Base-by-base conservation (phyloP, 1,140 invertebrate genomes). In the Adelges cooleyi region DNA sequence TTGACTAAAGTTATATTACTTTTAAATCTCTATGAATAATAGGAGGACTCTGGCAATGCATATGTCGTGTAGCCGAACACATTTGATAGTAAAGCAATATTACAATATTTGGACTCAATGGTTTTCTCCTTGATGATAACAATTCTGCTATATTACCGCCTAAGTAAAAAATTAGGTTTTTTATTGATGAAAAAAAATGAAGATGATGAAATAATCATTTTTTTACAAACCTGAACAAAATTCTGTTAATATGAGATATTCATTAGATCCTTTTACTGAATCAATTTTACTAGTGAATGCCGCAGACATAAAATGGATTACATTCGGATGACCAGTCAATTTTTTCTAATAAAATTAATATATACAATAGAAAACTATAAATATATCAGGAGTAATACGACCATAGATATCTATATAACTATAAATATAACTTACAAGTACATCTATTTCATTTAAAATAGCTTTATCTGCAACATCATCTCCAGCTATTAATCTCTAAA, bases 1-100 rank as follows among this genome's bases (percentile, higher is more conserved):
- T 11, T 33, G 38, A 22, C 22, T 18, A 38, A 40, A 22, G 18
- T 11, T 48, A 48, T 23, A 18, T 81, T 75, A 91, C 79, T 75
- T 93, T 94, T 68, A 97, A 84, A 80, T 98, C 95, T 71, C 94
- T 79, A 78, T 98, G 95, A 46, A 90, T 84, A 65, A 98, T 86
- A 3, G 93, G 87, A 11, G 92, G 89, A 49, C 81, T 79, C 76
- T 94, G 91, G 51, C 78, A 82, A 74, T 98, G 95, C 88, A 98
- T 90, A 74, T 95, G 90, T 69, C 91, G 84, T 9, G 98, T 87
- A 25, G 93, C 90, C 68, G 81, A 81, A 68, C 89, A 90, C 59
- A 88, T 86, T 77, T 96, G 92, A 77, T 95, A 95, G 72, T 95
- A 92, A 66, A 98, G 84, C 72, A 83, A 83, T 70, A 90, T 80